Conservation (phyloP, 2,888 invertebrate species). For the Polyommatus icarus region DNA sequence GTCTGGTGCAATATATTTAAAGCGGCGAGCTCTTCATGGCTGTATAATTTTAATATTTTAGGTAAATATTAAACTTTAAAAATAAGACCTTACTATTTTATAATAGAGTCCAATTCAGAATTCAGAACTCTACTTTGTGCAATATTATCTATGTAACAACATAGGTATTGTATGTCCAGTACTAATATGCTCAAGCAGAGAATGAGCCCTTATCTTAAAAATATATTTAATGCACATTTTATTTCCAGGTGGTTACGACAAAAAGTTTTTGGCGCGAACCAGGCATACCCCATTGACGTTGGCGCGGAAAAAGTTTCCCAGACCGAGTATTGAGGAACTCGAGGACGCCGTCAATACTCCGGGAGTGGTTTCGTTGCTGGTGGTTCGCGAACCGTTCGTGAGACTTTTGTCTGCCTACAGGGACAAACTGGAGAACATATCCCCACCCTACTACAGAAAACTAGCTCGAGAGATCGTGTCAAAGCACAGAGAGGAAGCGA, state of each 20-base stretch:
- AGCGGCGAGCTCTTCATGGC: constrained; percentile 89
- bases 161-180: not conserved
- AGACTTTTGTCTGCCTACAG: constrained; percentile 86
- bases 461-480: constrained; percentile 83
- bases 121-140: not conserved
- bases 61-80: constrained; percentile 59
- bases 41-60: constrained; percentile 88
- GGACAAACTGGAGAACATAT: constrained; percentile 86
- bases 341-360: constrained; percentile 79
- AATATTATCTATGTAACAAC: too few species aligned
- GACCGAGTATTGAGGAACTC: constrained; percentile 83
- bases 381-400: constrained; percentile 87
- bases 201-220: not conserved
- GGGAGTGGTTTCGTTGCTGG: constrained; percentile 83
- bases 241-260: constrained; percentile 79
- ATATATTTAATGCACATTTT: not conserved
- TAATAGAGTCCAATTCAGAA: not conserved
- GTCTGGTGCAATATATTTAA: constrained; percentile 89
- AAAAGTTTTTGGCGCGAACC: constrained; percentile 79
- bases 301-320: constrained; percentile 84
- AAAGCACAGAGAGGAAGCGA: constrained; percentile 75
- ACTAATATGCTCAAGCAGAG: too few species aligned
- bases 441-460: constrained; percentile 85
- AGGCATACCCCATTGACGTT: constrained; percentile 83
- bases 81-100: not conserved